Percentiles rank a stretch among this genome's conserved stretches.
Evolutionary conservation across 2,797 vertebrate species (phyloP).

Genomic region (Kryptopterus vitreolus): DNA sequence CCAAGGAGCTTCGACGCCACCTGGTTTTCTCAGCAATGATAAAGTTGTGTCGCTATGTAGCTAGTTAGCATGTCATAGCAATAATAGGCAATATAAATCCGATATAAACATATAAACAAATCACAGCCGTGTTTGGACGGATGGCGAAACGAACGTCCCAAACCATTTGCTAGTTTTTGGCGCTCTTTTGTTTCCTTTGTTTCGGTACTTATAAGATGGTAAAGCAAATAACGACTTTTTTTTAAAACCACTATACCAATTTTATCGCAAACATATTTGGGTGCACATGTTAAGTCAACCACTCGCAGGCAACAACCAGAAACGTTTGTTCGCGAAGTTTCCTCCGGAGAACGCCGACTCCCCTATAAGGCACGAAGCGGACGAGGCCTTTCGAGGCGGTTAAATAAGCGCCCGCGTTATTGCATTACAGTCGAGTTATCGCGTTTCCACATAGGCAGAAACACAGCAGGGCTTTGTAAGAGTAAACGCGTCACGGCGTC

Average conservation of each 20-base stretch:
- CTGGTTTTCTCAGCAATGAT: too few relatives aligned
- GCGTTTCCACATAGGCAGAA: constrained; percentile 53
- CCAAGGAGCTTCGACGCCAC: too few relatives aligned
- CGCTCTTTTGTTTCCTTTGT: not conserved
- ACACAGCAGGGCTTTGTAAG: constrained; percentile 60
- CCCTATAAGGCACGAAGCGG: not conserved
- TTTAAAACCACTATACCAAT: not conserved
- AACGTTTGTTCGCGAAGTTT: not conserved
- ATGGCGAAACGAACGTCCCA: not conserved
- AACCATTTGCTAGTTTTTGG: too few relatives aligned
- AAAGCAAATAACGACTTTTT: not conserved
- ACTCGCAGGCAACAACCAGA: not conserved
- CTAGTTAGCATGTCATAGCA: not conserved
- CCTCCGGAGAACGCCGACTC: not conserved
- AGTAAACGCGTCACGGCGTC: constrained; percentile 53
- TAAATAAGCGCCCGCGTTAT: constrained; percentile 52
- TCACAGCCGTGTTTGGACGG: not conserved
- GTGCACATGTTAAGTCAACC: not conserved
- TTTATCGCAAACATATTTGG: not conserved
- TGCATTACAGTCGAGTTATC: constrained; percentile 59
- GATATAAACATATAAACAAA: not conserved
- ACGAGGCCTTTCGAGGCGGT: constrained; percentile 51
- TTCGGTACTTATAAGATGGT: too few relatives aligned
- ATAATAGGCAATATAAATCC: too few relatives aligned
- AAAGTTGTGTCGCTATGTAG: too few relatives aligned